phyloP scores from a whole-genome alignment of 2,888 invertebrate genomes.

The Andrena bicolor region DNA sequence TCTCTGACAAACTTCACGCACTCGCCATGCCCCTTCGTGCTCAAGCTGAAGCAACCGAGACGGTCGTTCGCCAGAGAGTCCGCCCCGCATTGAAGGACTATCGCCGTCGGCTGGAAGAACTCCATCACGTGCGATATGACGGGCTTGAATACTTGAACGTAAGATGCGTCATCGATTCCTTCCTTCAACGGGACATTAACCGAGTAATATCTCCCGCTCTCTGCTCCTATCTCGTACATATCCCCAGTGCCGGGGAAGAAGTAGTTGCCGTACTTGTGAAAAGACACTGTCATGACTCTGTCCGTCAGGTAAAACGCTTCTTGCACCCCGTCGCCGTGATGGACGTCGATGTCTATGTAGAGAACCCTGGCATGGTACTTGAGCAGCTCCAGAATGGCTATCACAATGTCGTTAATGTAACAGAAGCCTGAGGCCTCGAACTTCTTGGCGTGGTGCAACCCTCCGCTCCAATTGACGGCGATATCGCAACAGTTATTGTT shows the following conservation, averaged over 20 bases:
- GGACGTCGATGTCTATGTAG: conserved; percentile 99
- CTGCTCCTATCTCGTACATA: conserved; percentile 99
- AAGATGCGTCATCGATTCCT: conserved; percentile 97
- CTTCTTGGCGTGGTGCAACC: conserved; percentile 99
- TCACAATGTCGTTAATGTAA: conserved; percentile 99
- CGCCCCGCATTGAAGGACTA: conserved; percentile 99
- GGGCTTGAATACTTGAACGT: conserved; percentile 96
- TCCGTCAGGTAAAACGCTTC: conserved; percentile 99
- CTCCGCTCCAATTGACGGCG: conserved; percentile 99
- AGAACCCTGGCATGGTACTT: conserved; percentile 97
- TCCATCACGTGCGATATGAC: conserved; percentile 97
- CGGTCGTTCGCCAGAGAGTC: conserved; percentile 98
- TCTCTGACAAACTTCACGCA: conserved; percentile 98
- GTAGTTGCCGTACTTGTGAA: conserved; percentile 99
- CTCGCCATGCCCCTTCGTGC: conserved; percentile 98
- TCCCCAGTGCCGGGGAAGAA: conserved; percentile 99
- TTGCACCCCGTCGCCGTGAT: conserved; percentile 98
- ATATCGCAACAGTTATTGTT: conserved; percentile 98
- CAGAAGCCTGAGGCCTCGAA: conserved; percentile 99
- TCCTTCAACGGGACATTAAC: conserved; percentile 99
- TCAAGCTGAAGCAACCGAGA: conserved; percentile 98
- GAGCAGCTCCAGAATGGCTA: conserved; percentile 97
- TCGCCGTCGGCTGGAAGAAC: conserved; percentile 97
- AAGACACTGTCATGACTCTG: conserved; percentile 99
- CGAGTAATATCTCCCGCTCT: conserved; percentile 97